Base-by-base conservation (phyloP, 2,888 invertebrate species). In the Drosophila rubida region DNA sequence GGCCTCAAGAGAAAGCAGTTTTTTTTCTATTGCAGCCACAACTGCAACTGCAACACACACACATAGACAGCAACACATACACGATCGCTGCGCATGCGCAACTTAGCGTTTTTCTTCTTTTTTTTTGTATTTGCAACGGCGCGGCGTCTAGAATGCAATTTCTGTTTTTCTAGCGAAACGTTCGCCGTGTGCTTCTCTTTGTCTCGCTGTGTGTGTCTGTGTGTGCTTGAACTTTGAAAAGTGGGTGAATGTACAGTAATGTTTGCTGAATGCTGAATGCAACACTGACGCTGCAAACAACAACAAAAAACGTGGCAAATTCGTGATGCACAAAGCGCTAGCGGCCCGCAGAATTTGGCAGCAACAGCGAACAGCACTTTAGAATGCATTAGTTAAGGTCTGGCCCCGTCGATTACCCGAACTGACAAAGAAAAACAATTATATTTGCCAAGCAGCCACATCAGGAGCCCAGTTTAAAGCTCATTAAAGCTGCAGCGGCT, bases 181-280 rank as follows among this genome's bases (percentile, higher is more conserved):
- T 63, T 63, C 61, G 61, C 71, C 42, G 39, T 60, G 66, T 61
- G 73, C 60, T 64, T 69, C 54, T 72, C 54, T 49, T 22, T 69
- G 58, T 58, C 46, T 63, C 23, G 67, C 39, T 72, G 59, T 74
- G 58, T 73, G 44, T 68, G 30, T 72, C 63, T 82, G 60, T 78
- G 69, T 79, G 75, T 82, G 76, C 62, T 76, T 87, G 87, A 81
- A 85, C 84, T 87, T 86, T 83, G 83, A 90, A 91, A 91, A 91
- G 91, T 91, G 91, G 91, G 91, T 91, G 91, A 91, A 91, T 91
- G 90, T 91, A 91, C 91, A 91, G 91, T 91, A 90, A 90, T 90
- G 84, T 91, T 90, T 89, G 80, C 90, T 88, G 81, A 86, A 82
- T 87, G 85, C 72, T 72, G 77, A 74, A 74, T 74, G 75, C 75